phyloP scores from a whole-genome alignment of 2,888 invertebrate species.

The Lymantria dispar region DNA sequence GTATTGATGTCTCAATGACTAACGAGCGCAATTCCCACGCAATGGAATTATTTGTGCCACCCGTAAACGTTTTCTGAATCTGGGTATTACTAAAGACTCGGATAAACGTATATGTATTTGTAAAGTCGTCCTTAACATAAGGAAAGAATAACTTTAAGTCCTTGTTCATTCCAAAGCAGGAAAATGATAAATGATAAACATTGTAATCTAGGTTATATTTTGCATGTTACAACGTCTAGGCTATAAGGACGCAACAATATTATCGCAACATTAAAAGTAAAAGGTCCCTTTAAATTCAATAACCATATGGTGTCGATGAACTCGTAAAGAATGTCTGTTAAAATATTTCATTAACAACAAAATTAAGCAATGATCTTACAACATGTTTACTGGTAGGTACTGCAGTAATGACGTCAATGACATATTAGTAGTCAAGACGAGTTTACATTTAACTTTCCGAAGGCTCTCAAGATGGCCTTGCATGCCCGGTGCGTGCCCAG shows the following conservation, averaged over 20 bases:
- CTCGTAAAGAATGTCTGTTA: conserved; percentile 9
- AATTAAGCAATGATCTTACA: conserved; percentile 14
- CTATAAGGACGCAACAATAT: not conserved
- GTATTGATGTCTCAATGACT: too few relatives aligned
- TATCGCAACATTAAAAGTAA: conserved; percentile 33
- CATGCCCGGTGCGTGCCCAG: conserved; percentile 1
- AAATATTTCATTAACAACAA: conserved; percentile 6
- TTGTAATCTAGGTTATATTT: too few relatives aligned
- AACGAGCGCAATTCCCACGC: too few relatives aligned
- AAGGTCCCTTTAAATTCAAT: conserved; percentile 31
- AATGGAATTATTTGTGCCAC: too few relatives aligned
- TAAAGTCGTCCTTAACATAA: too few relatives aligned
- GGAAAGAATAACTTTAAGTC: too few relatives aligned
- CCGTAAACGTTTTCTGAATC: too few relatives aligned
- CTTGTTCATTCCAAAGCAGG: too few relatives aligned
- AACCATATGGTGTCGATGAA: conserved; percentile 22
- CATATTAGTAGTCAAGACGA: conserved; percentile 21
- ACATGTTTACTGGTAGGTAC: conserved; percentile 5
- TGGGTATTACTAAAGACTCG: too few relatives aligned
- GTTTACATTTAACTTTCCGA: conserved; percentile 10
- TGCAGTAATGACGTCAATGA: conserved; percentile 16
- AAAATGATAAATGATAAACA: too few relatives aligned
- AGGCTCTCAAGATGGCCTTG: conserved; percentile 6
- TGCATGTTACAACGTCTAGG: too few relatives aligned
- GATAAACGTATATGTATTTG: too few relatives aligned